phyloP scores from a whole-genome alignment of 2,113 vertebrate genomes.

The Dascyllus trimaculatus region DNA sequence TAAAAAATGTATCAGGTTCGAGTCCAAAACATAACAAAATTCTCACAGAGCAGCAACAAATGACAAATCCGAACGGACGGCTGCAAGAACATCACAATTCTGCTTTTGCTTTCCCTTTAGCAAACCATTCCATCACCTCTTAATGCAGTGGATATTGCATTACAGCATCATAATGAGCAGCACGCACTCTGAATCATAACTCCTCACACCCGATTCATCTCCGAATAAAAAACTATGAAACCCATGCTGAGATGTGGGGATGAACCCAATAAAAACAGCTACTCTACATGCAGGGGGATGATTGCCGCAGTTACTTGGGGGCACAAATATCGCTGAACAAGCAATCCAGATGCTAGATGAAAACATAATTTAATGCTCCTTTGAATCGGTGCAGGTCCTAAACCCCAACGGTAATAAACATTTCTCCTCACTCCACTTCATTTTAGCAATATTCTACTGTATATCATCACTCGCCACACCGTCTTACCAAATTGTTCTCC shows the following conservation, averaged over 20 bases:
- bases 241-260: constrained; percentile 30
- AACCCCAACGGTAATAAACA: constrained; percentile 65
- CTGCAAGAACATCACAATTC: constrained; percentile 24
- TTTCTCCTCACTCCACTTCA: constrained; percentile 33
- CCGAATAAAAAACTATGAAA: constrained; percentile 42
- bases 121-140: constrained; percentile 20
- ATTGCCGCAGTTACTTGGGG: constrained; percentile 46
- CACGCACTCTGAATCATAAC: constrained; percentile 35
- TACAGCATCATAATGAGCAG: constrained; percentile 48
- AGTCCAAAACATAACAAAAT: constrained; percentile 21
- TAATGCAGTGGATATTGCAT: constrained; percentile 48
- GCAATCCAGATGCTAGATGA: constrained; percentile 45
- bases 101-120: constrained; percentile 1
- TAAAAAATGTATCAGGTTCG: constrained; percentile 8
- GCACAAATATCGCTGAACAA: constrained; percentile 54
- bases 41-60: constrained; percentile 11
- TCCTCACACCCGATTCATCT: constrained; percentile 30
- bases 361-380: constrained; percentile 63
- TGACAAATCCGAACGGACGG: constrained; percentile 32
- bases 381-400: constrained; percentile 24
- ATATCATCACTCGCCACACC: constrained; percentile 33
- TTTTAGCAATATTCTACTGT: constrained; percentile 44
- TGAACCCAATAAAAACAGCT: constrained; percentile 52
- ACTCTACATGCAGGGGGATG: constrained; percentile 11
- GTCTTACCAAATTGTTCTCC: constrained; percentile 15